Evolutionary conservation across 2,888 invertebrate genomes (phyloP), one percentile per base, ranked within the genome.

Genomic region (Drosophila recens): DNA sequence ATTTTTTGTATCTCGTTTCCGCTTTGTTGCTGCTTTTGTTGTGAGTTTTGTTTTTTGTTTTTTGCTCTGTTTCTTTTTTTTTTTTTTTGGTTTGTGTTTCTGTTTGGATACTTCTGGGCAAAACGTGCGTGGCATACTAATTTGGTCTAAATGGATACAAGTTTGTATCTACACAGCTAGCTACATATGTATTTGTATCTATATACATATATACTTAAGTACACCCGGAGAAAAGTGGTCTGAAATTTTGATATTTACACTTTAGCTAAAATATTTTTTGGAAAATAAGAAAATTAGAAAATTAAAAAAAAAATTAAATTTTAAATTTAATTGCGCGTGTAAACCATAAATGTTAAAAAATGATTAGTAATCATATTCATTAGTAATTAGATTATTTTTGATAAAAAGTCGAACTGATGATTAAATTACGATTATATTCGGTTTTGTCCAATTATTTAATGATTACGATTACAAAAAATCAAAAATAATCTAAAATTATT

Each of bases 71-170:
- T 1, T 56, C 20, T 2, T 57, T 63, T 65, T 62, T 51, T 68
- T n/a, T n/a, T 48, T 68, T 67, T 64, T 56, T 64, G 45, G n/a
- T n/a, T 62, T 67, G 58, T 66, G 66, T 52, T 79, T 72, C 59
- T 59, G 43, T 68, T 72, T 57, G 62, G 36, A 52, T 68, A 67
- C 66, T 63, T 57, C 64, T 57, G 45, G 45, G 11, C 56, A 45
- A 67, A 80, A 82, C 86, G 89, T 86, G 86, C 86, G 73, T 75
- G 61, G 86, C 85, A 86, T 86, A 89, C 89, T 86, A 89, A 89
- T 89, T 89, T 74, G 57, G 70, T 45, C 82, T 83, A 89, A 87
- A 84, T 83, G 81, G 67, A 68, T 66, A 68, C 63, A 70, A 64
- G 66, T 53, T 43, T 56, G 54, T 56, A 54, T 45, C 34, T n/a